Conservation (phyloP, 2,797 vertebrate genomes). For the Amphiprion clarkii region DNA sequence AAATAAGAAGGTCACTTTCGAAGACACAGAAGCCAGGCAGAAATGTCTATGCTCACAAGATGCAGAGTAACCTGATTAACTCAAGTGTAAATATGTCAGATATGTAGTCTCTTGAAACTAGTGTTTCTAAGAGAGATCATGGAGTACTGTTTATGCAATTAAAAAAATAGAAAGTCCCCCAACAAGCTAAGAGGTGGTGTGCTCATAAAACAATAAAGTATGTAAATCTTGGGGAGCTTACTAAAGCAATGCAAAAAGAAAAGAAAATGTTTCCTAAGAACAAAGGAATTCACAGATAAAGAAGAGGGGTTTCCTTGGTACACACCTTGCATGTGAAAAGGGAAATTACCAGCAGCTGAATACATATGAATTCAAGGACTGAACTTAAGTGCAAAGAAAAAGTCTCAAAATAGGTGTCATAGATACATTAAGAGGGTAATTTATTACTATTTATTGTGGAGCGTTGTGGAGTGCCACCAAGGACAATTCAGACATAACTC, state of each 20-base stretch:
- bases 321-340: slow-evolving; percentile 34
- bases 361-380: not conserved
- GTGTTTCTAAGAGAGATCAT: not conserved
- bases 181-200: not conserved
- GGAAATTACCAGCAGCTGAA: slow-evolving; percentile 21
- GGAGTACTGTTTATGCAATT: not conserved
- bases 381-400: slow-evolving; percentile 9
- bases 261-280: slow-evolving; percentile 5
- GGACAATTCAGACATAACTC: slow-evolving; percentile 49
- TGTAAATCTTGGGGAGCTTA: slow-evolving; percentile 19
- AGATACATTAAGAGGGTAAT: slow-evolving; percentile 46
- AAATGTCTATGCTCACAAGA: slow-evolving; percentile 89
- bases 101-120: not conserved
- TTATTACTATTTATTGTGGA: slow-evolving; percentile 74
- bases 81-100: slow-evolving; percentile 45
- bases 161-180: not conserved
- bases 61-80: slow-evolving; percentile 46
- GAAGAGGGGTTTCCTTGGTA: slow-evolving; percentile 9
- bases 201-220: slow-evolving; percentile 15
- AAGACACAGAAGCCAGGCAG: slow-evolving; percentile 91
- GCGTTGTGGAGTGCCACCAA: slow-evolving; percentile 58
- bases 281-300: not conserved
- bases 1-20: slow-evolving; percentile 93
- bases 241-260: slow-evolving; percentile 19
- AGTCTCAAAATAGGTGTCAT: slow-evolving; percentile 6